Base-by-base conservation (phyloP, 2,888 invertebrate species). In the Tubulanus polymorphus region DNA sequence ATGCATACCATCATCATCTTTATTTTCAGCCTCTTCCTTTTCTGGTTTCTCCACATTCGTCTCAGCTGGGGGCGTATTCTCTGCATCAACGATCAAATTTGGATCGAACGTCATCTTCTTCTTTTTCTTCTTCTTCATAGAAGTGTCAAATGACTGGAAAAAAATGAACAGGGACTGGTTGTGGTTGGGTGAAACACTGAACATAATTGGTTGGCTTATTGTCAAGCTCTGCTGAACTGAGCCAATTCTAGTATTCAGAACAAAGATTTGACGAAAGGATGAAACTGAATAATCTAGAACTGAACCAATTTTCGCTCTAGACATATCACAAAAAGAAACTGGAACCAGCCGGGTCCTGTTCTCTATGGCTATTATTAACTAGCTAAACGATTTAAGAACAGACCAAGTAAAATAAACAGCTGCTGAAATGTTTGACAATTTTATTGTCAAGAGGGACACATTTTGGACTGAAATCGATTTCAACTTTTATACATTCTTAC, bases 41-140 rank as follows among this genome's bases (percentile, higher is more conserved):
- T 63, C 51, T 3, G 64, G 59, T 6, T 57, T 61, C 32, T 60
- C 54, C n/a, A 58, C 63, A 8, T 53, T 52, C 20, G 46, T 51
- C 35, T 32, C 62, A 20, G n/a, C n/a, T n/a, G n/a, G n/a, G n/a
- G n/a, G n/a, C n/a, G n/a, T n/a, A n/a, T 48, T 59, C 26, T 65
- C 67, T 37, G 69, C 71, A 23, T 65, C 88, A 61, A 90, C 81
- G 45, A 88, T 90, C 30, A 91, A 88, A 78, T 93, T 93, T 67
- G 93, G 84, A 78, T 93, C 93, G 75, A 94, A 93, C 29, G 89
- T 87, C 72, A 89, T 91, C 89, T 92, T 93, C 88, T 91, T 91
- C 83, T 93, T 94, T 83, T 93, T 93, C 81, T 93, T 94, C 83
- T 93, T 93, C 68, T 85, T 86, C 66, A 92, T 79, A 63, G 87